Evolutionary conservation across 1,140 invertebrate genomes (phyloP), one percentile per base, ranked within the genome.

Genomic region (Drosophila erecta): DNA sequence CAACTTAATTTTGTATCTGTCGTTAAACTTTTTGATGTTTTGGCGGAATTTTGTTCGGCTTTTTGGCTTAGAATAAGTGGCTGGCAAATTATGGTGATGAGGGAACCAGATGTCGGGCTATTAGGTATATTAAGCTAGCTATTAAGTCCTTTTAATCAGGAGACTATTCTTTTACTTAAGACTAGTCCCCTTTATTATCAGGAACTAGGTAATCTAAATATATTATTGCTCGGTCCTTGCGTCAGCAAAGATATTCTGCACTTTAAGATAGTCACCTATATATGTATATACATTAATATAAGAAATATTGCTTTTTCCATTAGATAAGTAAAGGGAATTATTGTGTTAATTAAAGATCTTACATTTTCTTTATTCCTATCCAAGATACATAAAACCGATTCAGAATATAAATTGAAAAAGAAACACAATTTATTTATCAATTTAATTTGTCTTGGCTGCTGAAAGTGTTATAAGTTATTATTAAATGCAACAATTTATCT

Each of bases 1-100:
- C 84, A 83, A 87, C 79, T 89, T 89, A 80, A 87, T 89, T 89
- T 87, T 66, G 72, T 89, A 84, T 87, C 84, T 87, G 84, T 87
- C 84, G 80, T 77, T 75, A 64, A 87, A 87, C 70, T 86, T 86
- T 87, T 41, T 62, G 17, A 17, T 56, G 43, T 65, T 53, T 41
- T 46, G 22, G 33, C 4, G 12, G 22, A 24, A 15, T 17, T 67
- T 69, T 56, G 24, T 38, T 47, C 33, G 65, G 4, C 20, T 40
- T 67, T 69, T 67, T 69, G 60, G 35, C 49, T 30, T 35, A 17
- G 41, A 35, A 24, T 37, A 24, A 27, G 51, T 55, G 33, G 33
- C 24, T 46, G 49, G 27, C 22, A 50, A 50, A 50, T 41, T 40
- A n/a, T 17, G 15, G 7, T 41, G 6, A 33, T 20, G 8, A 40